Base-by-base conservation (phyloP, 30 jellyfish, hydroid and myxozoan species). In the Cassiopea xamachana region DNA sequence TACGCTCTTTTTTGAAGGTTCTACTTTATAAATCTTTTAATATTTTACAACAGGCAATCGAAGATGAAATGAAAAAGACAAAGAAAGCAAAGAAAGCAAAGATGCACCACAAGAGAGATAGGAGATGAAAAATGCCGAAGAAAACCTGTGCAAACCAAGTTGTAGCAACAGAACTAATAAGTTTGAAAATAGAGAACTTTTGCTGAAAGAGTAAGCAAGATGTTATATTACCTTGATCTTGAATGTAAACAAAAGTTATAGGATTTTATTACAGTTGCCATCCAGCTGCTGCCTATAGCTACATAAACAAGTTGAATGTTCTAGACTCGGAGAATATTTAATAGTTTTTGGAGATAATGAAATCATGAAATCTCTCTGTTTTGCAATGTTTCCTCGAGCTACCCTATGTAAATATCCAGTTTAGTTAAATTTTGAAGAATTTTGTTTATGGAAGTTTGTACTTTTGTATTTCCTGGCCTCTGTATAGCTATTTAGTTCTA, bases 261-360 rank as follows among this genome's bases (percentile, higher is more conserved):
- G 39, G 39, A 55, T 55, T 55, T 6, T 55, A 6, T 55, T 55
- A 10, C 64, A 55, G 12, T 10, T 6, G 12, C 7, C 7, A 71
- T 51, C 80, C 80, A 71, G 18, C 80, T 71, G 80, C 12, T 39
- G 80, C 27, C 80, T 55, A 4, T 43, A 71, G 80, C 50, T 12
- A 71, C 80, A 6, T 19, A 19, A 71, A 67, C 19, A 67, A 67
- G 15, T 16, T 6, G 8, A 15, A 19, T 14, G 19, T 67, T 67
- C 15, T 67, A 10, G 12, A 55, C 64, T 27, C 39, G 0, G 39
- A 27, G 39, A 27, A 27, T 27, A 27, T 27, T 27, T 27, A 27
- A 27, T 27, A 27, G 39, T 27, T 27, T 27, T 27, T 27, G 39
- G 39, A 27, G 39, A 27, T 27, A 27, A 27, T 27, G 39, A 27